Evolutionary conservation across 2,113 vertebrate species (phyloP).

Genomic region (Entomyzon cyanotis): DNA sequence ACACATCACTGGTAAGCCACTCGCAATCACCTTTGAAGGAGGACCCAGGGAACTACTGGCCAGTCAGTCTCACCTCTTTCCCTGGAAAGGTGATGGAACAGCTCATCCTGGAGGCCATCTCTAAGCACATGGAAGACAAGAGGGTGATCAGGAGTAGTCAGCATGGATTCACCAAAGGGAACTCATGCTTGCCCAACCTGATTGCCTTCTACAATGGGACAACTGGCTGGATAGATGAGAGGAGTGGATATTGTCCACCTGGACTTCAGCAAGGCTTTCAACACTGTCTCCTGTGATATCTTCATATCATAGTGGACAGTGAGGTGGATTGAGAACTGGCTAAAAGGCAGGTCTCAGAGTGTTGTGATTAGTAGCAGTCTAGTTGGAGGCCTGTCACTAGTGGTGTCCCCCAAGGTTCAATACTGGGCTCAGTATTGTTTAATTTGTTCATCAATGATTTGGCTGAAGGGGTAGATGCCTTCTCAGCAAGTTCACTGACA

Average conservation of each 20-base stretch:
- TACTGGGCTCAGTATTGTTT: background rate
- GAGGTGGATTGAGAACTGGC: too few relatives aligned
- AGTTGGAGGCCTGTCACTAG: background rate
- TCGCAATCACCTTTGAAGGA: background rate
- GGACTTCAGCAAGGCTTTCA: too few relatives aligned
- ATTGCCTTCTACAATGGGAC: too few relatives aligned
- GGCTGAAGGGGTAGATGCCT: background rate
- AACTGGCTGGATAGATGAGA: too few relatives aligned
- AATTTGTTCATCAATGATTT: background rate
- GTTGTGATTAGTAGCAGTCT: background rate
- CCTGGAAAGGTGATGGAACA: background rate
- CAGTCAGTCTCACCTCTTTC: background rate
- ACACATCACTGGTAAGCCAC: background rate
- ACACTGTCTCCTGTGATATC: too few relatives aligned
- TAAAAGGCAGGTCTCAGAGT: too few relatives aligned
- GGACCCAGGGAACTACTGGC: background rate
- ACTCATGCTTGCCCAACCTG: too few relatives aligned
- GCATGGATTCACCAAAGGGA: too few relatives aligned
- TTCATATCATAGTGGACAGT: too few relatives aligned
- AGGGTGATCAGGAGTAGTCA: too few relatives aligned
- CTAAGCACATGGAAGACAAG: too few relatives aligned
- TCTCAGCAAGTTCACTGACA: background rate
- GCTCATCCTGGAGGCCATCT: background rate
- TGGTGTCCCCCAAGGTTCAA: background rate
- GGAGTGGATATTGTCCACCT: too few relatives aligned